These are phyloP conservation scores for Thermophis baileyi DNA, from an alignment of 2,113 vertebrate species.

Conservation along the genomic window DNA sequence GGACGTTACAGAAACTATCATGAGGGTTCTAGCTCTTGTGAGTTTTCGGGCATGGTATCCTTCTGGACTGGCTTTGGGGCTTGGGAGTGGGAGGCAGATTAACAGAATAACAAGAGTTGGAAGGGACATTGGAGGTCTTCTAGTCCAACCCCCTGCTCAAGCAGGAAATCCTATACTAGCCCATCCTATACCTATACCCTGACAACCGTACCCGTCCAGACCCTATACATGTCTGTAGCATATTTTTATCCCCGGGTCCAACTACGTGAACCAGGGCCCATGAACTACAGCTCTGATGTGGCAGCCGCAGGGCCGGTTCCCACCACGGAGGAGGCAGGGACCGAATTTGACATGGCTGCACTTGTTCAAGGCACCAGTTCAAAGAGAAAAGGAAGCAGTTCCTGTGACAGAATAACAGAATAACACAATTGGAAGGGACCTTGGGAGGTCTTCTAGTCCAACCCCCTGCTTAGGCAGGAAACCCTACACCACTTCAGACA, in stretches of 20 bases:
- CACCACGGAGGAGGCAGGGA: neutral
- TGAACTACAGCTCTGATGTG: neutral
- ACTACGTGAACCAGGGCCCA: fast-evolving
- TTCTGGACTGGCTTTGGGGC: neutral
- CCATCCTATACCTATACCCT: no score
- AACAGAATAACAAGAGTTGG: no score
- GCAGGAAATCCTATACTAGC: no score
- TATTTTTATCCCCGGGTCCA: neutral
- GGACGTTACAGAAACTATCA: neutral
- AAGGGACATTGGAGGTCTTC: no score
- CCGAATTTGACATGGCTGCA: slow-evolving; percentile 46
- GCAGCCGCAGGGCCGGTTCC: slow-evolving; percentile 22
- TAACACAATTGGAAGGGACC: no score
- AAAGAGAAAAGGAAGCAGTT: no score
- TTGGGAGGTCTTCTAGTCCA: no score
- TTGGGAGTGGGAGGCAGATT: neutral
- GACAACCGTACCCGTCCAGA: neutral
- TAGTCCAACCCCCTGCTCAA: no score
- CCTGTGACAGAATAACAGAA: neutral
- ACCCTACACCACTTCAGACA: no score
- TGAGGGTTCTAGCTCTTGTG: neutral
- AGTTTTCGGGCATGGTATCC: neutral
- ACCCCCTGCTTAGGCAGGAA: no score
- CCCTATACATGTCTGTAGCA: neutral
- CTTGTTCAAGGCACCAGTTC: fast-evolving